Base-by-base conservation (phyloP, 2,888 invertebrate species). In the Lepidocyrtoides sp. region DNA sequence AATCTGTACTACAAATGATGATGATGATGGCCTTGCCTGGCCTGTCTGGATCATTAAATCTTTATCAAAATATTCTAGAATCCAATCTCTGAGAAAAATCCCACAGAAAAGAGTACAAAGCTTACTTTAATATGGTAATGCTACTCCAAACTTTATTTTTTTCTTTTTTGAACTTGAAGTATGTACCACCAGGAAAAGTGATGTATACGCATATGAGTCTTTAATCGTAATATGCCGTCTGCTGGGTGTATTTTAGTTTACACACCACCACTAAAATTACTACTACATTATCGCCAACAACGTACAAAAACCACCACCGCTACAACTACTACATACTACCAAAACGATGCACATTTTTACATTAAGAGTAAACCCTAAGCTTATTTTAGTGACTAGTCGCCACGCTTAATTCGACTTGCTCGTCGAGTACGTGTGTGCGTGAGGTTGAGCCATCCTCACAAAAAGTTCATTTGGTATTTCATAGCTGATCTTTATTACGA, bases 351-450 rank as follows among this genome's bases (percentile, higher is more conserved):
- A 57, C 81, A n/a, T 81, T 81, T 57, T 77, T 77, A 77, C 75
- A 77, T 84, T n/a, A 57, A 72, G 20, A 86, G 51, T 85, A 36
- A 66, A 84, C 90, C 77, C 48, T 51, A 69, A 86, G 66, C 91
- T 81, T 79, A 85, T 77, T 84, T 85, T 77, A 44, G 90, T 77
- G 77, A 77, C 41, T 54, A 77, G 77, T 48, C 36, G 72, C 36
- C 69, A 54, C 29, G 51, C 81, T 81, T 77, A 79, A 87, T 63
- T 88, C 89, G 57, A 54, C 83, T 48, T 36, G 26, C 26, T 60
- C 48, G 72, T 63, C 72, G 77, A 51, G 84, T 77, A 92, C 91
- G 89, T 92, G 92, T 85, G 91, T 91, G 92, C 89, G 91, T 91
- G 91, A 92, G 91, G 92, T 91, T 92, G 84, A 63, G 86, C 84